phyloP scores from a whole-genome alignment of 37 sponge, comb jelly and placozoan genomes.

The Ianthella basta region DNA sequence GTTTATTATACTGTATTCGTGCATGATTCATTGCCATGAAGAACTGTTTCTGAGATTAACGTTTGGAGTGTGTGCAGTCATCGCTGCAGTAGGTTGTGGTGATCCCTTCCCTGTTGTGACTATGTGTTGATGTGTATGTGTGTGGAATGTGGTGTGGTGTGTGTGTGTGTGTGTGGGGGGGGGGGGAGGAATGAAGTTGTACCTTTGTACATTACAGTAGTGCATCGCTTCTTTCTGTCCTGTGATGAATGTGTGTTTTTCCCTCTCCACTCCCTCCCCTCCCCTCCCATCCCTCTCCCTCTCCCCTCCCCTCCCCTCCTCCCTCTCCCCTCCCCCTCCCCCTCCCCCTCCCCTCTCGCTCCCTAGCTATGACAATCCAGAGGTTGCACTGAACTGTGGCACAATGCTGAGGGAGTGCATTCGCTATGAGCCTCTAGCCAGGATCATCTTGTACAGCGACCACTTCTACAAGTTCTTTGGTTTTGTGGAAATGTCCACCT shows the following conservation, averaged over 20 bases:
- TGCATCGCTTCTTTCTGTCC: too few relatives aligned
- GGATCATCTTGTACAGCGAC: slow-evolving; percentile 76
- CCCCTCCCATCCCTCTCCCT: neutral
- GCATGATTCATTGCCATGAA: too few relatives aligned
- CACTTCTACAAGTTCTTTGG: slow-evolving; percentile 86
- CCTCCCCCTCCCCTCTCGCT: neutral
- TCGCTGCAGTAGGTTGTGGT: too few relatives aligned
- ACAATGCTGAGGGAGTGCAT: slow-evolving; percentile 96
- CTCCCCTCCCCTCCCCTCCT: neutral
- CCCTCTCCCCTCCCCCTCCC: slow-evolving; percentile 13
- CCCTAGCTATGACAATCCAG: slow-evolving; percentile 92
- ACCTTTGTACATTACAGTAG: neutral
- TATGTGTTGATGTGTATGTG: too few relatives aligned
- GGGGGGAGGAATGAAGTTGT: neutral
- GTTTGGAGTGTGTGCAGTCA: too few relatives aligned
- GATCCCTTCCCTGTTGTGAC: too few relatives aligned
- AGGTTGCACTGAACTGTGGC: slow-evolving; percentile 96
- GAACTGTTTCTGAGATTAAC: too few relatives aligned
- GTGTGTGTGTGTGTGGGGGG: neutral
- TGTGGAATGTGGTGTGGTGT: too few relatives aligned
- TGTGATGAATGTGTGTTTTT: too few relatives aligned
- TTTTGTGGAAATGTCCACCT: slow-evolving; percentile 94
- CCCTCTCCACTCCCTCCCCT: too few relatives aligned
- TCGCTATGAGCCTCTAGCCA: slow-evolving; percentile 87
- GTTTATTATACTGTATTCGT: too few relatives aligned